These are phyloP conservation scores for Tachuris rubrigastra DNA, from an alignment of 2,113 vertebrate genomes.

Conservation along the genomic window DNA sequence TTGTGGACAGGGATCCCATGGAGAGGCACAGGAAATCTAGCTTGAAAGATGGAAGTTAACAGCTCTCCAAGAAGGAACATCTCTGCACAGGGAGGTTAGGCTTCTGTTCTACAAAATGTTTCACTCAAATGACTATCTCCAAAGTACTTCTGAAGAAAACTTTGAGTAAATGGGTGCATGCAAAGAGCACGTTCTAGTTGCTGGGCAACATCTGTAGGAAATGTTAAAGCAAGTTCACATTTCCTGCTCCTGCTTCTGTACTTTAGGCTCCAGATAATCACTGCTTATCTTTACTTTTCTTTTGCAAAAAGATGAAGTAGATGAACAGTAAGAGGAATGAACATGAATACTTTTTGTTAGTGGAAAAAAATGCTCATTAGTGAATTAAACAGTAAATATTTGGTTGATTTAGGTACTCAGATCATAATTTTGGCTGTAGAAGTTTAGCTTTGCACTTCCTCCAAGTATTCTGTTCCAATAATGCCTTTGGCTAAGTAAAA, in stretches of 20 bases:
- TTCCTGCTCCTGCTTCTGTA: background rate
- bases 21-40: background rate
- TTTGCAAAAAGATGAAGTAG: background rate
- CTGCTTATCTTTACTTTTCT: background rate
- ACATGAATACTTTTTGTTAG: background rate
- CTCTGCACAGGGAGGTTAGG: too few species aligned
- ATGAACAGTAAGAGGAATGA: background rate
- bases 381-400: background rate
- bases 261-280: background rate
- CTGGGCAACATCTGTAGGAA: background rate
- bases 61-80: background rate
- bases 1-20: background rate
- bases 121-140: background rate
- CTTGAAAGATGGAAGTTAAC: rapidly evolving
- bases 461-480: constrained; percentile 9
- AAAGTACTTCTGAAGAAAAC: background rate
- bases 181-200: too few species aligned
- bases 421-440: background rate
- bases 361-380: background rate
- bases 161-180: background rate
- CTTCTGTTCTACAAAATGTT: background rate
- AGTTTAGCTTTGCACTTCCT: too few species aligned
- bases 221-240: background rate
- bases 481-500: constrained; percentile 32
- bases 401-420: background rate